Evolutionary conservation across 2,113 vertebrate species (phyloP).

Genomic region (Tachysurus vachellii): DNA sequence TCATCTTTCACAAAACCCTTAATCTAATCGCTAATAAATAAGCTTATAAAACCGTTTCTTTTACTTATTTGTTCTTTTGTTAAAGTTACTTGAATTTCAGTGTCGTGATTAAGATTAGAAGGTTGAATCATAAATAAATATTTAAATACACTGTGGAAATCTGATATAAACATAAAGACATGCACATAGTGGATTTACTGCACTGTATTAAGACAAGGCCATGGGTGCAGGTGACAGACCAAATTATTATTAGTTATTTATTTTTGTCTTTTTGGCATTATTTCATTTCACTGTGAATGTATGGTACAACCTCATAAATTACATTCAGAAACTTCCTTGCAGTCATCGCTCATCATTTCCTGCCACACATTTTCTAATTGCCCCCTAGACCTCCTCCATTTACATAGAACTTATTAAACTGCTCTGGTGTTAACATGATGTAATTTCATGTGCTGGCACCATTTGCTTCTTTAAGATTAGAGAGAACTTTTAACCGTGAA

Average conservation of each 20-base stretch:
- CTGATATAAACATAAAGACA: not conserved
- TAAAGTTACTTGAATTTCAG: not conserved
- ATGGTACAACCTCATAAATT: not conserved
- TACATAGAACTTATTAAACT: conserved; percentile 31
- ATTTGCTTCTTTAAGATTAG: conserved; percentile 6
- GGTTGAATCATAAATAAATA: not conserved
- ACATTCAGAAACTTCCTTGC: not conserved
- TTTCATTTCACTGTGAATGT: not conserved
- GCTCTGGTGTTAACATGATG: conserved; percentile 16
- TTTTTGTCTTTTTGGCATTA: not conserved
- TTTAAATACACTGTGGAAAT: not conserved
- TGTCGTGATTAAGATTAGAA: not conserved
- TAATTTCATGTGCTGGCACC: conserved; percentile 8
- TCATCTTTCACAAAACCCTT: not conserved
- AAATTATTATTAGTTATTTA: not conserved
- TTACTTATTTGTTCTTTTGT: not conserved
- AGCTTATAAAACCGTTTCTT: not conserved
- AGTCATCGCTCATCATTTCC: conserved; percentile 18
- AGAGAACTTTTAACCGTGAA: conserved; percentile 9
- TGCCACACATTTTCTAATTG: conserved; percentile 20
- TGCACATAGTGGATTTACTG: not conserved
- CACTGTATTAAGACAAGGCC: not conserved
- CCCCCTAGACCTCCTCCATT: not conserved
- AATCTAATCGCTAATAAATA: not conserved
- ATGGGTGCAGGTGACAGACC: not conserved